Percentiles rank a stretch among this genome's conserved stretches.
These are phyloP conservation scores for Volucella bombylans DNA, from an alignment of 2,888 invertebrate genomes.

Conservation along the genomic window DNA sequence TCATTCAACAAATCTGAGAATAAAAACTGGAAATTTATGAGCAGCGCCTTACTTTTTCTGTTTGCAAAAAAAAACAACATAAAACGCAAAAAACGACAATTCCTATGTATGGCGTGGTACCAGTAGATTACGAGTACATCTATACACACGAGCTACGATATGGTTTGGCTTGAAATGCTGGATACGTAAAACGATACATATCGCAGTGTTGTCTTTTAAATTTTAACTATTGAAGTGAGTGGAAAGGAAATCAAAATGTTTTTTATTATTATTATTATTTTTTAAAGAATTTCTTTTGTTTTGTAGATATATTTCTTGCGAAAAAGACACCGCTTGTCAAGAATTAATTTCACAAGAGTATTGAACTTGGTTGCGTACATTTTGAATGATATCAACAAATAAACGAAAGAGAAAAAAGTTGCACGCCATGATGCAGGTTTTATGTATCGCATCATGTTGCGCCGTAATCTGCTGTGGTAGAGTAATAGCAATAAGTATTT, in stretches of 20 bases:
- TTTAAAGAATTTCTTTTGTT: constrained; percentile 15
- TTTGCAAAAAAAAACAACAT: constrained; percentile 31
- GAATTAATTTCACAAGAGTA: constrained; percentile 63
- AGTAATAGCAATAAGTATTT: neutral
- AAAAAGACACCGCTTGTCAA: constrained; percentile 57
- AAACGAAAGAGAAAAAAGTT: constrained; percentile 16
- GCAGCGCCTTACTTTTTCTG: constrained; percentile 72
- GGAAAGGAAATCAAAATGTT: constrained; percentile 23
- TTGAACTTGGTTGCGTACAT: constrained; percentile 55
- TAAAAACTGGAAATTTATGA: constrained; percentile 72
- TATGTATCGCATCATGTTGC: constrained; percentile 12
- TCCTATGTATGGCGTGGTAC: neutral
- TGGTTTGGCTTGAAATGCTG: neutral
- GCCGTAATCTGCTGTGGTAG: neutral
- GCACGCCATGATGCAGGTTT: neutral
- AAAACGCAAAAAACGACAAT: constrained; percentile 13
- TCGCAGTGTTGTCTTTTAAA: constrained; percentile 36
- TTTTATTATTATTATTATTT: neutral
- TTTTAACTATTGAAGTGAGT: constrained; percentile 60
- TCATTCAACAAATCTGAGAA: constrained; percentile 75
- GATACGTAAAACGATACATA: constrained; percentile 39
- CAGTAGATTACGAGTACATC: constrained; percentile 28
- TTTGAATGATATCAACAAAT: constrained; percentile 2
- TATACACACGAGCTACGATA: constrained; percentile 29
- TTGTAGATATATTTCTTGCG: constrained; percentile 35